Percentiles rank a stretch among this genome's conserved stretches.
phyloP scores from a whole-genome alignment of 2,113 vertebrate species.

The Microcebus murinus region DNA sequence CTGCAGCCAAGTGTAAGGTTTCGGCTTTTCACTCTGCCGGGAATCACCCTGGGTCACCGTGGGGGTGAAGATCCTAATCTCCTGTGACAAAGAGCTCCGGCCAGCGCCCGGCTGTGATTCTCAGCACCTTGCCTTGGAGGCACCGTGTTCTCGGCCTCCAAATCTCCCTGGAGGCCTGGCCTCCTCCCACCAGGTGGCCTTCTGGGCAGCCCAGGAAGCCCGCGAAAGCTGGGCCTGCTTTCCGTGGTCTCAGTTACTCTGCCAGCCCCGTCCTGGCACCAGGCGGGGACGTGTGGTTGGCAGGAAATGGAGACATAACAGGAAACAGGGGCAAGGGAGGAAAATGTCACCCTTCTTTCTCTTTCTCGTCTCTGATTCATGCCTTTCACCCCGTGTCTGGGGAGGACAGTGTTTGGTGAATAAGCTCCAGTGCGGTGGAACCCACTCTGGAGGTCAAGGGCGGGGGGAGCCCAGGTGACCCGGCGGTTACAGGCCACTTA shows the following conservation, averaged over 20 bases:
- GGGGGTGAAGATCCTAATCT: not conserved
- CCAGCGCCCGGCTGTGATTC: not conserved
- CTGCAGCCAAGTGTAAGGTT: not conserved
- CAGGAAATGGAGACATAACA: not conserved
- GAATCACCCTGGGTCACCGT: not conserved
- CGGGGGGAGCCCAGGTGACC: not conserved
- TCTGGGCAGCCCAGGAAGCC: not conserved
- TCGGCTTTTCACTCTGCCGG: not conserved
- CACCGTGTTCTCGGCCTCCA: not conserved
- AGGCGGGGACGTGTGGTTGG: not conserved
- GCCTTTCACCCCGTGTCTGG: not conserved
- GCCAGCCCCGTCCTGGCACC: not conserved
- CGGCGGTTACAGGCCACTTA: accelerated
- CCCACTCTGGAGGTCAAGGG: not conserved
- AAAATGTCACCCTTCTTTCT: not conserved
- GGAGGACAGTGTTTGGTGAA: not conserved
- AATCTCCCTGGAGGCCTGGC: not conserved
- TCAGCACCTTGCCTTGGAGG: not conserved
- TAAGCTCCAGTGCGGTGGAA: not conserved
- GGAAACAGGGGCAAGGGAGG: not conserved
- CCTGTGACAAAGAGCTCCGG: not conserved
- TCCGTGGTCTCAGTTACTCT: accelerated
- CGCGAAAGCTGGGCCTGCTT: not conserved
- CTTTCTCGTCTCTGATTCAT: not conserved
- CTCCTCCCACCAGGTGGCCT: not conserved